Evolutionary conservation across 2,888 invertebrate genomes (phyloP).

Genomic region (Philaethria dido): DNA sequence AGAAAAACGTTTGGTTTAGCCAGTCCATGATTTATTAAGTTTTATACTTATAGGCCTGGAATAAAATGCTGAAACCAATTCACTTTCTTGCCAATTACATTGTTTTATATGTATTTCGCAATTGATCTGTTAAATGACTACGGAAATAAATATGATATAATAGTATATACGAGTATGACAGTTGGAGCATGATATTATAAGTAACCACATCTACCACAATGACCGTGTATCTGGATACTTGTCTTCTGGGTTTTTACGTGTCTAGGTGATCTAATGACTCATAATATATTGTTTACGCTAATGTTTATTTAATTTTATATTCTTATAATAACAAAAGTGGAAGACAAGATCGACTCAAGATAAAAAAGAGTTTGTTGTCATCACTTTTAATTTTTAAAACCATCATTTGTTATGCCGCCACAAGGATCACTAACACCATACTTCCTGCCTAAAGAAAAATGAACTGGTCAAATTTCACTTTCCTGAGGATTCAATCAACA

Average conservation of each 20-base stretch:
- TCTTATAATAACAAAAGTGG: not conserved
- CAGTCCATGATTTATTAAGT: too few relatives aligned
- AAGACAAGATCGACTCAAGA: not conserved
- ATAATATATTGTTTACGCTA: not conserved
- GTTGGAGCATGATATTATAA: constrained; percentile 33
- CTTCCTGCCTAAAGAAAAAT: not conserved
- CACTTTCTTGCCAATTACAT: not conserved
- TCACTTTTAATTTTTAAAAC: too few relatives aligned
- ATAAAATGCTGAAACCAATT: too few relatives aligned
- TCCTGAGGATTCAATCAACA: too few relatives aligned
- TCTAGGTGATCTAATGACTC: constrained; percentile 7
- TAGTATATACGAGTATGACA: constrained; percentile 21
- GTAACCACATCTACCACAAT: constrained; percentile 37
- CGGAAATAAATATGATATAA: constrained; percentile 31
- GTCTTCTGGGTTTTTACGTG: constrained; percentile 28
- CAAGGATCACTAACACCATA: too few relatives aligned
- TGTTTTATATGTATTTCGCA: not conserved
- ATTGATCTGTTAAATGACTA: constrained; percentile 24
- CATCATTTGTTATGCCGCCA: too few relatives aligned
- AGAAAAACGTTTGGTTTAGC: too few relatives aligned
- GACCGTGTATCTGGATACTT: constrained; percentile 32
- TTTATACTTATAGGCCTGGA: too few relatives aligned
- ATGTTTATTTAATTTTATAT: not conserved
- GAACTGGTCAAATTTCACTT: too few relatives aligned
- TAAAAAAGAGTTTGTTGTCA: too few relatives aligned